Evolutionary conservation across 2,113 vertebrate species (phyloP).

Genomic region (Entomyzon cyanotis): DNA sequence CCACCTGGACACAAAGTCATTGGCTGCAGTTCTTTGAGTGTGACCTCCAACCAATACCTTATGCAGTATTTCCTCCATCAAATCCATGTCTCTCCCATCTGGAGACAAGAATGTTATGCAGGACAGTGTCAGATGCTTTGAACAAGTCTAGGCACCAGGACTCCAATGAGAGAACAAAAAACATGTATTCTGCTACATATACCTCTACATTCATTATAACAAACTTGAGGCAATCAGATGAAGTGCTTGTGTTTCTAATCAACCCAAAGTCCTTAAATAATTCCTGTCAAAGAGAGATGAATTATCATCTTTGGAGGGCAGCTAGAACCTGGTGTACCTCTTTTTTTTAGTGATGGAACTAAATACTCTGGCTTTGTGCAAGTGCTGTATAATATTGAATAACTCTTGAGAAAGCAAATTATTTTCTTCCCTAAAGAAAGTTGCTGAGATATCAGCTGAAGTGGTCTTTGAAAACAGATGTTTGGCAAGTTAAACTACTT

Average conservation of each 20-base stretch:
- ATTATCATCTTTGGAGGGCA: background rate
- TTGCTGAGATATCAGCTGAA: background rate
- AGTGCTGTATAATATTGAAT: background rate
- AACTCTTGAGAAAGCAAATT: background rate
- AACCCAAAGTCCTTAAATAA: background rate
- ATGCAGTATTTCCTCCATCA: background rate
- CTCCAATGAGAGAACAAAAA: background rate
- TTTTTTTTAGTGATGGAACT: background rate
- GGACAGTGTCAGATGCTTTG: background rate
- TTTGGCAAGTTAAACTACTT: background rate
- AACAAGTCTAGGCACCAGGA: background rate
- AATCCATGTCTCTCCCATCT: background rate
- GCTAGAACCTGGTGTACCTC: background rate
- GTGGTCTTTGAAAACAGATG: background rate
- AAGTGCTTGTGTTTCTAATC: background rate
- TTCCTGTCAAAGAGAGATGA: background rate
- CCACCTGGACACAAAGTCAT: background rate
- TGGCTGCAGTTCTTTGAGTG: too few species aligned
- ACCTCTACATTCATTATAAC: background rate
- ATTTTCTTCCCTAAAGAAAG: background rate
- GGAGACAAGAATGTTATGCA: background rate
- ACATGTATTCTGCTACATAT: background rate
- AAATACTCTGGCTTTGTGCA: background rate
- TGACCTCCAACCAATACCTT: background rate
- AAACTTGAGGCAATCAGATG: background rate